Conservation (phyloP, 1,140 invertebrate genomes). For the Paracyclopina nana region DNA sequence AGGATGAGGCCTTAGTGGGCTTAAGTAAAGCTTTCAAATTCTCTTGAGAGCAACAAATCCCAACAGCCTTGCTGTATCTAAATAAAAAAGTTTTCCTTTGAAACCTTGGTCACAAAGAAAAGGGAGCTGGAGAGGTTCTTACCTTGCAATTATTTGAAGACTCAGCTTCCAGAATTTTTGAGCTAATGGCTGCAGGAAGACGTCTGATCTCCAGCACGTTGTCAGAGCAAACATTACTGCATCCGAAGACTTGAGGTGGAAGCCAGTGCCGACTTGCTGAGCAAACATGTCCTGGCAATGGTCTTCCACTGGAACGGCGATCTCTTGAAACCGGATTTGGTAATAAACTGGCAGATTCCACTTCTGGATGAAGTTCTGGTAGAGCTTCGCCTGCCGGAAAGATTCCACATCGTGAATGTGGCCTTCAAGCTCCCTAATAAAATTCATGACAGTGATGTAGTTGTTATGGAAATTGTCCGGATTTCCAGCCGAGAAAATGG, state of each 20-base stretch:
- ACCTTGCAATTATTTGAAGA: constrained; percentile 54
- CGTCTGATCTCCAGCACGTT: constrained; percentile 47
- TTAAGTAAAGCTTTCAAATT: too few species aligned
- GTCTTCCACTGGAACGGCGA: constrained; percentile 46
- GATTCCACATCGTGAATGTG: not conserved
- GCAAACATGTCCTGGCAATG: constrained; percentile 28
- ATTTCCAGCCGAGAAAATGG: constrained; percentile 75
- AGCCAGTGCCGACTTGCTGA: constrained; percentile 20
- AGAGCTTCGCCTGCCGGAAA: constrained; percentile 17
- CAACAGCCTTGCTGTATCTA: too few species aligned
- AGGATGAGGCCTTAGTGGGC: too few species aligned
- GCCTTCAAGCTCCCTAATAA: constrained; percentile 25
- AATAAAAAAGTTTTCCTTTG: too few species aligned
- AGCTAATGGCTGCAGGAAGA: constrained; percentile 48
- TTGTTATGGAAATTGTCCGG: constrained; percentile 58
- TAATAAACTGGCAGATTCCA: constrained; percentile 91
- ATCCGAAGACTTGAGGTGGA: constrained; percentile 31
- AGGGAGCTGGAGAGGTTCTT: too few species aligned
- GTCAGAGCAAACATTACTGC: constrained; percentile 37
- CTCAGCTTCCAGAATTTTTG: constrained; percentile 69
- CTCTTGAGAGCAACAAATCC: too few species aligned
- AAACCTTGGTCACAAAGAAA: too few species aligned
- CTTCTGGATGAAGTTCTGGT: constrained; percentile 44
- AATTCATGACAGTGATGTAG: constrained; percentile 47
- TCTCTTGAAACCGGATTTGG: constrained; percentile 78